Conservation (phyloP, 2,113 vertebrate species). For the Nibea coibor region DNA sequence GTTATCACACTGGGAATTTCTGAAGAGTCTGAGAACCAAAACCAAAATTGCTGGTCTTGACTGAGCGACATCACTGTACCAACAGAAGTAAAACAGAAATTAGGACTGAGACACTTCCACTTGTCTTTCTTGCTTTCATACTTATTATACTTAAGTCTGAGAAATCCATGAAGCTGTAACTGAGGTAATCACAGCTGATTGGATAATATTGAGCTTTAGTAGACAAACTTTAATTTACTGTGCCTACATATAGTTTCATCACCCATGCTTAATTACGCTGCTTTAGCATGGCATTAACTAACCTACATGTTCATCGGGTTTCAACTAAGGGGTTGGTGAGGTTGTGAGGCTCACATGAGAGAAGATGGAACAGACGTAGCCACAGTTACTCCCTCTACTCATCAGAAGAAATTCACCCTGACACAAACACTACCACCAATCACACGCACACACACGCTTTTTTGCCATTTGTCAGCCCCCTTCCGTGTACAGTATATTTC, state of each 20-base stretch:
- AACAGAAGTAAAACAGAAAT: background rate
- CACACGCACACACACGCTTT: conserved; percentile 8
- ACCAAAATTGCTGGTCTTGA: background rate
- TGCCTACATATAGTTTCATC: background rate
- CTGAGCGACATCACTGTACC: background rate
- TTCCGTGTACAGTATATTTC: conserved; percentile 56
- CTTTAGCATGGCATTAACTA: background rate
- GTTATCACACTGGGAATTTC: background rate
- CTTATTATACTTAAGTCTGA: background rate
- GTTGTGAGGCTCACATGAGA: conserved; percentile 2
- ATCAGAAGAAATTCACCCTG: conserved; percentile 11
- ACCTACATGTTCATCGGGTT: conserved; percentile 3
- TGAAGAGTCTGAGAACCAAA: background rate
- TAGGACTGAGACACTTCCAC: background rate
- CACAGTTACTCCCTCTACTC: conserved; percentile 5
- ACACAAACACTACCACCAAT: background rate
- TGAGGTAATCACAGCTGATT: background rate
- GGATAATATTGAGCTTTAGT: background rate
- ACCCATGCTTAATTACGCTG: too few species aligned
- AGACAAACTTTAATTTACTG: background rate
- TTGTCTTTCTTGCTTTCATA: background rate
- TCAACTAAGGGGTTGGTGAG: background rate
- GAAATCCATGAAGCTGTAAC: background rate
- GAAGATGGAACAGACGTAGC: conserved; percentile 17
- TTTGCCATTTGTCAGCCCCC: conserved; percentile 54